A percentile compares a stretch with the other conserved stretches of the same genome.
Evolutionary conservation across 2,888 invertebrate species (phyloP).

Genomic region (Gortyna flavago): DNA sequence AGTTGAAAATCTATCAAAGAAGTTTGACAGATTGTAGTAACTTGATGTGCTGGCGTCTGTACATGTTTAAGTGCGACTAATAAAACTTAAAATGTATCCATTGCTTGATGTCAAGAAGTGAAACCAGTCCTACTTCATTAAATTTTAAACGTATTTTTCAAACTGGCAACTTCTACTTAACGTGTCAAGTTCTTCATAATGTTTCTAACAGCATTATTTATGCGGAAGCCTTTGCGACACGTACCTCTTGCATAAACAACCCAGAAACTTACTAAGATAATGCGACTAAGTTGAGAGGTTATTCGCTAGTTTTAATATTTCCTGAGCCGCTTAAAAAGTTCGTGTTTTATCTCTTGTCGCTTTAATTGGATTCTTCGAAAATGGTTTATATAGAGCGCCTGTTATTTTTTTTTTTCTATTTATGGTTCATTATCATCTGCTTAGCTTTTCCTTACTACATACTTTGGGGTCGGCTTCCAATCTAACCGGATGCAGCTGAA

Average conservation of each 20-base stretch:
- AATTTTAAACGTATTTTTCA: not conserved
- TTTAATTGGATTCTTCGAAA: slow-evolving; percentile 52
- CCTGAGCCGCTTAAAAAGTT: slow-evolving; percentile 35
- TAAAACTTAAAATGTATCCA: not conserved
- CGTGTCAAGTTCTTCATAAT: not conserved
- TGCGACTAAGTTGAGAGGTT: slow-evolving; percentile 28
- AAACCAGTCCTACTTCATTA: not conserved
- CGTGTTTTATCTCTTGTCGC: slow-evolving; percentile 54
- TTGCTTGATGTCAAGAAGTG: not conserved
- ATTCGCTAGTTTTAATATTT: slow-evolving; percentile 46
- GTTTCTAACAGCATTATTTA: slow-evolving; percentile 33
- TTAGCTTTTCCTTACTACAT: not conserved
- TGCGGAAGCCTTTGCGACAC: slow-evolving; percentile 21
- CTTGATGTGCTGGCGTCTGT: too few relatives aligned
- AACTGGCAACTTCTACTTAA: not conserved
- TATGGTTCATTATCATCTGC: not conserved
- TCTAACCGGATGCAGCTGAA: not conserved
- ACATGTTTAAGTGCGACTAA: too few relatives aligned
- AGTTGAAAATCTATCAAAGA: too few relatives aligned
- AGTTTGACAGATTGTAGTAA: too few relatives aligned
- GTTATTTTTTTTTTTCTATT: not conserved
- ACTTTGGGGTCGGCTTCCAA: too few relatives aligned
- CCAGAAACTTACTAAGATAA: slow-evolving; percentile 28
- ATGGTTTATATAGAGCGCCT: not conserved
- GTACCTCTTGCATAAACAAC: slow-evolving; percentile 34